These are phyloP conservation scores for Sciurus niger DNA, from an alignment of 2,113 vertebrate genomes.

Conservation along the genomic window DNA sequence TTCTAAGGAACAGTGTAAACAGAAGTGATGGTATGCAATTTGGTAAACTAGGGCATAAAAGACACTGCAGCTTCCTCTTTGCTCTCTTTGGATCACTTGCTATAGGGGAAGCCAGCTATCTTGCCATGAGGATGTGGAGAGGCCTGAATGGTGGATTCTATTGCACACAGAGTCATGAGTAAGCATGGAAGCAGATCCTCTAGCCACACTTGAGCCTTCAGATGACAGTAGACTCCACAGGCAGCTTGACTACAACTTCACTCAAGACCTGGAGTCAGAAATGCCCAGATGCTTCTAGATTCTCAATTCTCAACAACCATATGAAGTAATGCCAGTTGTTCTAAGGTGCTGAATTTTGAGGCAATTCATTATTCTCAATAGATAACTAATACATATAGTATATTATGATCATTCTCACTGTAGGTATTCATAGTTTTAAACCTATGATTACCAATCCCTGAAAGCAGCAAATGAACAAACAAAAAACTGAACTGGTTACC, in stretches of 20 bases:
- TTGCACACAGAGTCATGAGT: background rate
- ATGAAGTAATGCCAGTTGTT: background rate
- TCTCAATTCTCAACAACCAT: background rate
- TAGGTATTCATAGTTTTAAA: background rate
- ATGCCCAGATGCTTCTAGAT: background rate
- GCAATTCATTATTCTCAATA: background rate
- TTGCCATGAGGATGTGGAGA: background rate
- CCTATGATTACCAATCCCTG: background rate
- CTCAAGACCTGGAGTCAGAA: background rate
- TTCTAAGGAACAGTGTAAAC: background rate
- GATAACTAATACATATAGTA: background rate
- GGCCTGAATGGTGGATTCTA: background rate
- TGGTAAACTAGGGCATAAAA: background rate
- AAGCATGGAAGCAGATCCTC: background rate
- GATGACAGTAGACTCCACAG: background rate
- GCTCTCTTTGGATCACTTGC: background rate
- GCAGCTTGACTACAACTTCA: background rate
- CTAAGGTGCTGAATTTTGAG: background rate
- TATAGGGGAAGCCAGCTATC: background rate
- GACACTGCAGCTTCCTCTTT: too few species aligned
- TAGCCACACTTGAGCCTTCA: background rate
- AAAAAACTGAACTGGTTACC: background rate
- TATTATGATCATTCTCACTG: background rate
- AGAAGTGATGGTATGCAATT: background rate
- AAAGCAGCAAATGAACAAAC: background rate